These are phyloP conservation scores for Epizoanthus fatuus DNA, from an alignment of 92 coral and sea anemone species.

Conservation along the genomic window DNA sequence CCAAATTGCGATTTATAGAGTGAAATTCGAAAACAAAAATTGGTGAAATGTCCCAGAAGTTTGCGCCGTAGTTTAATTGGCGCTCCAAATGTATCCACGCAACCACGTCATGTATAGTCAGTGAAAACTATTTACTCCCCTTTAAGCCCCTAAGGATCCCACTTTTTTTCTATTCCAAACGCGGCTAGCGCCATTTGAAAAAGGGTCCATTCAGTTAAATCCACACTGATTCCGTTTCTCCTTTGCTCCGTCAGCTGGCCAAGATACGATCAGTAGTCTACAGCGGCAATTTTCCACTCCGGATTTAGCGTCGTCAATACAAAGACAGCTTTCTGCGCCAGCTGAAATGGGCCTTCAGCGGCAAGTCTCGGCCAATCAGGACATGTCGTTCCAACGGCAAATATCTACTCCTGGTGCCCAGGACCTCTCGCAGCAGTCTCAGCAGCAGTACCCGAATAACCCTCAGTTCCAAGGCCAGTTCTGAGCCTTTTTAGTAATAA, in stretches of 20 bases:
- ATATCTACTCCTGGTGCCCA: constrained; percentile 86
- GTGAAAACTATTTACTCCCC: too few species aligned
- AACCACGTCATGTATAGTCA: too few species aligned
- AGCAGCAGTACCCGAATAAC: constrained; percentile 78
- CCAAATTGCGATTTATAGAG: too few species aligned
- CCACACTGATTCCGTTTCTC: too few species aligned
- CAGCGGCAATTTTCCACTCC: constrained; percentile 23
- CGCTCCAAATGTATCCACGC: too few species aligned
- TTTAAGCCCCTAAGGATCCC: too few species aligned
- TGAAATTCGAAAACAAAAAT: too few species aligned
- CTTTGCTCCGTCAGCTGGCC: background rate
- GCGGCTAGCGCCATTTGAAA: too few species aligned
- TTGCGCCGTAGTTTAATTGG: too few species aligned
- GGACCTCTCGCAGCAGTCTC: constrained; percentile 84
- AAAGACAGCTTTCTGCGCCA: constrained; percentile 88
- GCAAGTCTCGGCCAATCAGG: constrained; percentile 73
- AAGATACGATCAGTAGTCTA: constrained; percentile 27
- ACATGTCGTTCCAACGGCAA: constrained; percentile 84
- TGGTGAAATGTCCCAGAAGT: too few species aligned
- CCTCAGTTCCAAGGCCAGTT: constrained; percentile 76
- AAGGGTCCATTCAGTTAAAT: too few species aligned
- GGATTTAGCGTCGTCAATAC: constrained; percentile 56
- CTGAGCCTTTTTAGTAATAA: background rate
- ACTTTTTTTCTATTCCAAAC: too few species aligned
- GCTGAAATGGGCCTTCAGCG: constrained; percentile 74